Percentiles rank a stretch among this genome's conserved stretches.
These are phyloP conservation scores for Sceloporus tristichus DNA, from an alignment of 2,113 vertebrate genomes.

Conservation along the genomic window DNA sequence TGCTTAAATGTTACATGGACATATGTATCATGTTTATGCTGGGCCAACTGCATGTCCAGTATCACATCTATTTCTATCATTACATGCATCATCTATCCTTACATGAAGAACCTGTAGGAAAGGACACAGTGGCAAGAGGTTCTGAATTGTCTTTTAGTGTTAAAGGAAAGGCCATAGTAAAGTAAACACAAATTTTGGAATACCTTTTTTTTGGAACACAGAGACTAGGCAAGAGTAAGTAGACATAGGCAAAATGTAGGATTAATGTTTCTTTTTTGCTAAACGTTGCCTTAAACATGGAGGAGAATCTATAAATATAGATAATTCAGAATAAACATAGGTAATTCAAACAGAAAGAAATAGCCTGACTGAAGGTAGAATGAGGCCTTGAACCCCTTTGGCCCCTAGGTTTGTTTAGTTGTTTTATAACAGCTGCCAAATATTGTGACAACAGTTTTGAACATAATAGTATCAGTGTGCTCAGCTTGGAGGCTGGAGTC, in stretches of 20 bases:
- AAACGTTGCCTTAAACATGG: not conserved
- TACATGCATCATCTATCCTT: too few species aligned
- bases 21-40: too few species aligned
- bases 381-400: not conserved
- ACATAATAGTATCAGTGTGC: conserved; percentile 5
- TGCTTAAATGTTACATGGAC: too few species aligned
- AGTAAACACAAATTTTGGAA: too few species aligned
- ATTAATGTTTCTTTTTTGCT: not conserved
- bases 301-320: not conserved
- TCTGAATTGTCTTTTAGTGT: too few species aligned
- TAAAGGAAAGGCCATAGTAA: too few species aligned
- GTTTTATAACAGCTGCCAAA: conserved; percentile 31
- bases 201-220: not conserved
- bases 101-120: too few species aligned
- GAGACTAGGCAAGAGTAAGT: not conserved
- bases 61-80: too few species aligned
- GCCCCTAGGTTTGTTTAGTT: conserved; percentile 14
- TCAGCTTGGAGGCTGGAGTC: conserved; percentile 15
- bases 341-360: not conserved
- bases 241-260: not conserved
- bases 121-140: too few species aligned
- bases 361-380: not conserved
- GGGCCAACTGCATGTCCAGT: too few species aligned
- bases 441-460: conserved; percentile 27
- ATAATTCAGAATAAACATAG: not conserved